Base-by-base conservation (phyloP, 92 coral and sea anemone species). In the Umimayanthus chanpuru region DNA sequence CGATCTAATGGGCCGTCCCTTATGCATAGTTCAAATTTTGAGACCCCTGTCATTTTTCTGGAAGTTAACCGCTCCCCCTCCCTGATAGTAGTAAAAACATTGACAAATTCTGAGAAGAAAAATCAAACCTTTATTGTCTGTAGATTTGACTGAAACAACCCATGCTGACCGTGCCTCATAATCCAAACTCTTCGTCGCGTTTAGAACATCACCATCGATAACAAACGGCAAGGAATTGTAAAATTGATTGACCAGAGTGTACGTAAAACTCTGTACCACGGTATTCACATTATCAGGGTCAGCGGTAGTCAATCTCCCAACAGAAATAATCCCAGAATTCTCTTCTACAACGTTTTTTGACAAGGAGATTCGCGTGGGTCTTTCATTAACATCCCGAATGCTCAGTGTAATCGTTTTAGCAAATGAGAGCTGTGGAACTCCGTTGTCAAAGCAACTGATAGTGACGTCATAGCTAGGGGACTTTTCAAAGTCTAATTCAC, bases 261-360 rank as follows among this genome's bases (percentile, higher is more conserved):
- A 97, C 0, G 61, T 89, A 75, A 95, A 97, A 47, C 94, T 94
- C 88, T 97, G 99, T 44, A 91, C 92, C 53, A 53, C 77, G 81
- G 82, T 85, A 76, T 84, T 83, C 43, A 73, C 93, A 78, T 97
- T 97, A 92, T 97, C 99, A 0, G 99, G 99, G 85, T 97, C 99
- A 68, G 92, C 89, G 77, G 98, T 93, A 50, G 90, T 86, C 65
- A 97, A 73, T 73, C 56, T 77, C 28, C 98, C 99, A 39, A 97
- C 92, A 70, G 92, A 85, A 68, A 91, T 86, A 20, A 90, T 80
- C 39, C 93, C 96, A 50, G 90, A 73, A 82, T 97, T 97, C 89
- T 97, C 99, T 21, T 89, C 87, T 84, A 97, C 94, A 86, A 86
- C 86, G 36, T 90, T 89, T 11, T 85, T 94, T 5, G 95, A 88